phyloP scores from a whole-genome alignment of 2,888 invertebrate species.

The Drosophila kambysellisi region DNA sequence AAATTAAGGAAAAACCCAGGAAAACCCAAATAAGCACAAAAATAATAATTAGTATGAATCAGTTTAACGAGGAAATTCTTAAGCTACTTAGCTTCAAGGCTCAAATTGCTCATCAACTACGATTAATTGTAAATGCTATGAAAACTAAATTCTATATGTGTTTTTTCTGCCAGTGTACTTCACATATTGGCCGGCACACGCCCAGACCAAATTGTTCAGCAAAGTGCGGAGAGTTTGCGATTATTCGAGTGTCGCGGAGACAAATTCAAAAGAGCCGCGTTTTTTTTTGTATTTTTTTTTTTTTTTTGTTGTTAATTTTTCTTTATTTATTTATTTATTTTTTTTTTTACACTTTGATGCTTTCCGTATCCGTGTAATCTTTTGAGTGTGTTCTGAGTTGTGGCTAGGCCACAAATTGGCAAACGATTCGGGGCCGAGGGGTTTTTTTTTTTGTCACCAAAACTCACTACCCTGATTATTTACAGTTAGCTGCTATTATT shows the following conservation, averaged over 20 bases:
- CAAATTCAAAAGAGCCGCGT: constrained; percentile 17
- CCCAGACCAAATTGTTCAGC: constrained; percentile 8
- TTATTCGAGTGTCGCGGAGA: constrained; percentile 11
- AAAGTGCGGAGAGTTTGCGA: constrained; percentile 1
- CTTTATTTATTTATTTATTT: background rate
- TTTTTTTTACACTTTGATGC: constrained; percentile 7
- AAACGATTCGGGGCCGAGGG: constrained; percentile 15
- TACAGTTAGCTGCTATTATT: constrained; percentile 43
- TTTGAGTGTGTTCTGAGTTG: constrained; percentile 12
- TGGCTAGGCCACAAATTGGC: constrained; percentile 2
- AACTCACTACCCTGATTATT: constrained; percentile 35
- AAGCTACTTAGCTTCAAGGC: too few relatives aligned
- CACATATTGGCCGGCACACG: constrained; percentile 43
- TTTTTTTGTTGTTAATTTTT: background rate
- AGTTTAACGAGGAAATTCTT: background rate
- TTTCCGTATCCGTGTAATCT: constrained; percentile 31
- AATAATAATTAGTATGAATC: too few relatives aligned
- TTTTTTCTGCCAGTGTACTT: constrained; percentile 7
- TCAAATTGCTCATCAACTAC: background rate
- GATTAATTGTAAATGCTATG: background rate
- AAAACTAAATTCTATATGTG: background rate
- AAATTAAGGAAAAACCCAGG: too few relatives aligned
- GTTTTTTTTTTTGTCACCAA: background rate
- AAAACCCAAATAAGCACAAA: too few relatives aligned
- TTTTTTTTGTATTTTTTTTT: too few relatives aligned